Evolutionary conservation across 2,797 vertebrate genomes (phyloP).

Genomic region (Leuciscus waleckii): DNA sequence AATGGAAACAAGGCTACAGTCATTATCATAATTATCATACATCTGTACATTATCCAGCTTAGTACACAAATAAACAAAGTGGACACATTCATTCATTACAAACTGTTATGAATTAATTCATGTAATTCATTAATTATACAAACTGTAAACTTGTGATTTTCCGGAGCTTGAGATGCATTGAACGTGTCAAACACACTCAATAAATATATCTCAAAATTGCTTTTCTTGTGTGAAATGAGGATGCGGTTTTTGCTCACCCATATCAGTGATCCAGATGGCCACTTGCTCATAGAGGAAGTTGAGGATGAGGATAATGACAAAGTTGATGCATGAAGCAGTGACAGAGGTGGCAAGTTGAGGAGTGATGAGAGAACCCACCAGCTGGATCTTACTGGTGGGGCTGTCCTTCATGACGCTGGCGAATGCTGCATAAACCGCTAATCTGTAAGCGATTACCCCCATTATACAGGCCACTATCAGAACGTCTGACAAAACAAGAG

Average conservation of each 20-base stretch:
- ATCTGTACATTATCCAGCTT: not conserved
- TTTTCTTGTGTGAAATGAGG: not conserved
- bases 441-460: constrained; percentile 93
- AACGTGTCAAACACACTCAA: not conserved
- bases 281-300: constrained; percentile 95
- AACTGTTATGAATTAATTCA: not conserved
- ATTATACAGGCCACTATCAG: constrained; percentile 94
- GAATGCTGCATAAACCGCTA: constrained; percentile 92
- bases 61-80: not conserved
- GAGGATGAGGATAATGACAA: constrained; percentile 95
- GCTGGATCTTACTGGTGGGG: constrained; percentile 78
- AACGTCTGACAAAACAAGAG: constrained; percentile 77
- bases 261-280: constrained; percentile 95
- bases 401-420: constrained; percentile 93
- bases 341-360: constrained; percentile 95
- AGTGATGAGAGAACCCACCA: constrained; percentile 87
- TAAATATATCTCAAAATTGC: not conserved
- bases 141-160: not conserved
- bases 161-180: not conserved
- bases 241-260: constrained; percentile 82
- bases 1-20: not conserved
- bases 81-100: not conserved
- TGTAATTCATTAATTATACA: not conserved
- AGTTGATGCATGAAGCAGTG: constrained; percentile 96
- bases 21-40: too few relatives aligned